Evolutionary conservation across 2,888 invertebrate species (phyloP).

Genomic region (Heteromurus nitidus): DNA sequence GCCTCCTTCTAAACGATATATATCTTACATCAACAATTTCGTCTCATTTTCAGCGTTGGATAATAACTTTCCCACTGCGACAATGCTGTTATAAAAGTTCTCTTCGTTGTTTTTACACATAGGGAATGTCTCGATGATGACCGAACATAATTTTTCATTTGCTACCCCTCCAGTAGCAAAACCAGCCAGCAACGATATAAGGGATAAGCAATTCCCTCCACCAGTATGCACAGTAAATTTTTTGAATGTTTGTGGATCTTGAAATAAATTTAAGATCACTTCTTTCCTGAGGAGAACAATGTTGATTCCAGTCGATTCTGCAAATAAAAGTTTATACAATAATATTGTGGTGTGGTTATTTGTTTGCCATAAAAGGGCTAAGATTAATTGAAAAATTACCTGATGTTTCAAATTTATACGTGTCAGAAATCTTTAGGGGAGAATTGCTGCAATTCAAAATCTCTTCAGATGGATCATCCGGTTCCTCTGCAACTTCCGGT

Average conservation of each 20-base stretch:
- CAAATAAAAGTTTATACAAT: conserved; percentile 1
- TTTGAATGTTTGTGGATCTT: conserved; percentile 60
- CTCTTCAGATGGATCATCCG: conserved; percentile 12
- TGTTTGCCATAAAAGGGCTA: too few species aligned
- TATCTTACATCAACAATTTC: conserved; percentile 60
- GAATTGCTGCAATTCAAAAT: conserved; percentile 38
- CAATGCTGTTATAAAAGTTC: conserved; percentile 64
- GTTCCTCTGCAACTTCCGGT: conserved; percentile 45
- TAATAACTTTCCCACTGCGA: conserved; percentile 59
- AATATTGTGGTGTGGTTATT: too few species aligned
- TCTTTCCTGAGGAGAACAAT: conserved; percentile 58
- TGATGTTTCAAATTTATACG: conserved; percentile 45
- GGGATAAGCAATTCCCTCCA: conserved; percentile 45
- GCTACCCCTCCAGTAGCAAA: conserved; percentile 44
- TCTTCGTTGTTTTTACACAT: conserved; percentile 67
- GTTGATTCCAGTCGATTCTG: conserved; percentile 54
- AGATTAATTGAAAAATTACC: too few species aligned
- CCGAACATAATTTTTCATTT: conserved; percentile 56
- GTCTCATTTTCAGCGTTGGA: conserved; percentile 24
- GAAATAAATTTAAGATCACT: conserved; percentile 63
- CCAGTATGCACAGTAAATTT: conserved; percentile 54
- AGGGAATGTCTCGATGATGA: conserved; percentile 65
- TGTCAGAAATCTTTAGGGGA: conserved; percentile 34
- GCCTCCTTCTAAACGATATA: background rate
- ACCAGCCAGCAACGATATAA: conserved; percentile 61